Evolutionary conservation across 2,113 vertebrate species (phyloP), one percentile per base, ranked within the genome.

Genomic region (Lanius collurio): DNA sequence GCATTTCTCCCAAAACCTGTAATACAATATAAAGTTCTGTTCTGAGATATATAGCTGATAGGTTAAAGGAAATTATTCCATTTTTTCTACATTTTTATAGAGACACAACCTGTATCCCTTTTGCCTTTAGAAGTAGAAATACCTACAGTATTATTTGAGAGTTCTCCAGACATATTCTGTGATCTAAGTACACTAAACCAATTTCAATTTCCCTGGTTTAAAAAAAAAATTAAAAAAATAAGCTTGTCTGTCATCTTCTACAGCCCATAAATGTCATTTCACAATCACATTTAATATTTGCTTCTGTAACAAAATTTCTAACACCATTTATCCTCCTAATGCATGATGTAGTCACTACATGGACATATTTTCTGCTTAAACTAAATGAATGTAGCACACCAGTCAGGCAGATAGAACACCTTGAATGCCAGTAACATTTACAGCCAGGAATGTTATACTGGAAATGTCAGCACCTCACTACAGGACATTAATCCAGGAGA

Each of bases 391-490:
- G 41, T 41, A 83, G 74, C n/a, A 55, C 42, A 68, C 26, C 73
- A 28, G 57, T 88, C 37, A 37, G 50, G 28, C 44, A 85, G 57
- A 71, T 17, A 33, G 21, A 82, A 68, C n/a, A 84, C 28, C 46
- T 22, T 49, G 41, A 89, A 87, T 4, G 1, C 65, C 35, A 71
- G 8, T 71, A 91, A 71, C 21, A 35, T 14, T 31, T 47, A 75
- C 42, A 78, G 67, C 37, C 68, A 56, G 9, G 41, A 94, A 64
- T 30, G 49, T 20, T 33, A 62, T 11, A 6, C 41, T 69, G 63
- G 37, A 56, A 73, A 71, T 7, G 0, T 11, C 76, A 87, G 69
- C 0, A 0, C 23, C 52, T 31, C 0, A 3, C 41, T 53, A 70
- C 27, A 50, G 41, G n/a, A 68, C 53, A 73, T 23, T 15, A 90